Base-by-base conservation (phyloP, 2,888 invertebrate species). In the Petrolisthes cinctipes region DNA sequence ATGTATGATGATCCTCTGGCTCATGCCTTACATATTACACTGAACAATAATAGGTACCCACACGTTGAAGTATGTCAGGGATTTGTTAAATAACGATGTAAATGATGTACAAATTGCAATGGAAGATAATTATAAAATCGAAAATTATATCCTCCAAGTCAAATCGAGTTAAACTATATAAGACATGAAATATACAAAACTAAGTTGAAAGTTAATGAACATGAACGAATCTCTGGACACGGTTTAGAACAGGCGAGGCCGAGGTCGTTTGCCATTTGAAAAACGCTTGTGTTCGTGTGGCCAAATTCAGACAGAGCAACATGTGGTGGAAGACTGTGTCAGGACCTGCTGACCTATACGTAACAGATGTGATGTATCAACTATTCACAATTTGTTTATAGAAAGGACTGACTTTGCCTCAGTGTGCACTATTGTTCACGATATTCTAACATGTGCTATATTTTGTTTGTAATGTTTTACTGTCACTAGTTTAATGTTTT, bases 141-240 rank as follows among this genome's bases (percentile, higher is more conserved):
- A 56, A 1, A 56, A n/a, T 79, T 20, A 54, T 56, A 79, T n/a
- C 79, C n/a, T 56, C 79, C 3, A n/a, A 56, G 4, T 79, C 56
- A n/a, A 79, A 79, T 56, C 53, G 79, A 20, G 4, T 79, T 4
- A 4, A 5, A n/a, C 11, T 54, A 56, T 79, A 79, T 5, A n/a
- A 56, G 20, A 37, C 80, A 80, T 56, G 56, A 80, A 7, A 80
- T 80, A 17, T 56, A 80, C 20, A 80, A 56, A 20, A 80, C 54
- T n/a, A 57, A 56, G n/a, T 56, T 56, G 11, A 56, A 80, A 17
- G 80, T 54, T 17, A 80, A 80, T n/a, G 80, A 80, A 51, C 17
- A 17, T 54, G 80, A 80, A 20, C 80, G 80, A 11, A 80, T 80
- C 14, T 80, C 80, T 80, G 80, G 57, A 80, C 80, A 56, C 11